Conservation (phyloP, 2,113 vertebrate genomes). For the Bostrychus sinensis region DNA sequence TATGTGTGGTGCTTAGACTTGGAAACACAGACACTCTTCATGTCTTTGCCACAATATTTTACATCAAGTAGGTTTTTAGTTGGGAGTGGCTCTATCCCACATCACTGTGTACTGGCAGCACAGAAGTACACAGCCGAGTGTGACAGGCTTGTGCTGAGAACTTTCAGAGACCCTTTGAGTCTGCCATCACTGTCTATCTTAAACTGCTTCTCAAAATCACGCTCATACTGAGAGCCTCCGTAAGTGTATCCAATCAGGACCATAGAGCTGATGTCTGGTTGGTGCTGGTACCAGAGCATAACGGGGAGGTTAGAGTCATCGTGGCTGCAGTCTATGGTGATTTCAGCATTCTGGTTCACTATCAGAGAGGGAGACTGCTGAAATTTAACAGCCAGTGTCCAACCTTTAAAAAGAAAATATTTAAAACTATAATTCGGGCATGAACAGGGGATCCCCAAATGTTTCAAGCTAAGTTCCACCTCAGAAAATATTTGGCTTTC, state of each 20-base stretch:
- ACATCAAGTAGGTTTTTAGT: background rate
- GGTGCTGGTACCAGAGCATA: conserved; percentile 72
- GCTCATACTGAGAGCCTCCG: conserved; percentile 9
- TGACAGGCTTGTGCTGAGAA: conserved; percentile 14
- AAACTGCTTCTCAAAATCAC: conserved; percentile 34
- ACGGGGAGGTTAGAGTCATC: fast-evolving
- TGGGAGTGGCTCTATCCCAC: conserved; percentile 24
- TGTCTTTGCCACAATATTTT: background rate
- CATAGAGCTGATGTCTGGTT: conserved; percentile 11
- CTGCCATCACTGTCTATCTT: background rate
- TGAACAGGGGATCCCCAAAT: too few species aligned
- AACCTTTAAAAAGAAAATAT: conserved; percentile 34
- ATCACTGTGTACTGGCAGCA: conserved; percentile 68
- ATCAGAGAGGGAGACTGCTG: conserved; percentile 32
- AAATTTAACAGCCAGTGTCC: conserved; percentile 31
- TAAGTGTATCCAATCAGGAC: conserved; percentile 59
- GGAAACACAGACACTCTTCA: too few species aligned
- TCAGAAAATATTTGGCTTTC: background rate
- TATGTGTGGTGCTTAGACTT: background rate
- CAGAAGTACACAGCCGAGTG: conserved; percentile 72
- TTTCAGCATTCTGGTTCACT: background rate
- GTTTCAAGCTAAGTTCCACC: background rate
- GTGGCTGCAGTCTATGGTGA: conserved; percentile 58
- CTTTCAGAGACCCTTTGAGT: conserved; percentile 30
- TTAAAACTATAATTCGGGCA: background rate